Evolutionary conservation across 2,888 invertebrate genomes (phyloP), one percentile per base, ranked within the genome.

Genomic region (Brachycybe producta): DNA sequence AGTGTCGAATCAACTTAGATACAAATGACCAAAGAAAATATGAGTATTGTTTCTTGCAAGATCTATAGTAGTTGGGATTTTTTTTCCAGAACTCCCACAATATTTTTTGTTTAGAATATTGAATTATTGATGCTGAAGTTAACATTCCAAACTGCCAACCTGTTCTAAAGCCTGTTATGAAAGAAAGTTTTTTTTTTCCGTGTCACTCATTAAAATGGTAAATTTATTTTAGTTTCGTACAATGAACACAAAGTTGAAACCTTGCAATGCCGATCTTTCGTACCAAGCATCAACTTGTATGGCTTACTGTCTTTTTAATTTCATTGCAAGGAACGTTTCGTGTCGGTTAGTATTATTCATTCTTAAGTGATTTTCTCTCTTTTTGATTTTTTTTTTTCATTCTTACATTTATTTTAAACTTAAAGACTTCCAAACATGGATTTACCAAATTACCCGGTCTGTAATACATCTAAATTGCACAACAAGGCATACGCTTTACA

Each of bases 391-490:
- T 38, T 38, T 8, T 7, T 38, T 11, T 38, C 15, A 11, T 7
- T 11, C 13, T 5, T 2, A 39, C 21, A 39, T 4, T 39, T 11
- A 19, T 11, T 17, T 21, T 15, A 19, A 17, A 19, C 27, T 42
- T 42, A 11, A 11, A 47, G 47, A 23, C 28, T 47, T 13, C 47
- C 47, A 7, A 21, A 47, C 15, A 47, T 47, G 47, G 27, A 47
- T 17, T 5, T 36, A 26, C 35, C 30, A 23, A 38, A 47, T 5
- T 30, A 21, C 27, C 38, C 36, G 15, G 23, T 47, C 7, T 47
- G 47, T 21, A 47, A 36, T 26, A 21, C 17, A 2, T 38, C 38
- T 2, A 36, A 11, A 2, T 19, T 24, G 26, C 38, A 47, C 27
- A 47, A 47, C 17, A 38, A 8, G 27, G 27, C 38, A 26, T 26